Base-by-base conservation (phyloP, 2,888 invertebrate species). In the Scaptodrosophila latifasciaeformis region DNA sequence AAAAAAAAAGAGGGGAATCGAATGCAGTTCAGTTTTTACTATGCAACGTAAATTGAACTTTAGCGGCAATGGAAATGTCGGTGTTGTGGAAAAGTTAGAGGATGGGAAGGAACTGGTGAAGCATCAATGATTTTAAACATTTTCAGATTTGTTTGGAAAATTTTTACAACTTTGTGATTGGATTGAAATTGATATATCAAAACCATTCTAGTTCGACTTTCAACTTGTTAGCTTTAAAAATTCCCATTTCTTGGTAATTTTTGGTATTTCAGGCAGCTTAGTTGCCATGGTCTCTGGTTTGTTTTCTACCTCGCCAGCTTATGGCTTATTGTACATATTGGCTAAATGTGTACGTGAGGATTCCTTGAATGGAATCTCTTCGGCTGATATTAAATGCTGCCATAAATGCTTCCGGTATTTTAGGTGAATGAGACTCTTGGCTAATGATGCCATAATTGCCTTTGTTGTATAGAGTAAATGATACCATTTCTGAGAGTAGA, bases 401-500 rank as follows among this genome's bases (percentile, higher is more conserved):
- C 55, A 40, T 54, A 54, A 56, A 52, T 61, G 59, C 50, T 71
- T 76, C 72, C 71, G 62, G 62, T 15, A n/a, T n/a, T n/a, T n/a
- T n/a, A n/a, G n/a, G n/a, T n/a, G 44, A 34, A 62, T 59, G 62
- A 62, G 62, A 59, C 62, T 59, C 54, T 54, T 35, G 51, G 54
- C 72, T 75, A 75, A 75, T 65, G 72, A 75, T 57, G 44, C 61
- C 55, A 62, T 68, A 75, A 74, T 70, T 72, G 70, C 70, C 69
- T 47, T 74, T 74, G 75, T 75, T 64, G 39, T 42, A 47, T 62
- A 48, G 34, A 54, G 68, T 67, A 66, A 74, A 54, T 27, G 74
- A 71, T 69, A 71, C 59, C 59, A 6, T 5, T 6, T n/a, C n/a
- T n/a, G n/a, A n/a, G n/a, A n/a, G n/a, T n/a, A n/a, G n/a, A n/a